phyloP scores from a whole-genome alignment of 2,113 vertebrate species.

The Nanorana parkeri region DNA sequence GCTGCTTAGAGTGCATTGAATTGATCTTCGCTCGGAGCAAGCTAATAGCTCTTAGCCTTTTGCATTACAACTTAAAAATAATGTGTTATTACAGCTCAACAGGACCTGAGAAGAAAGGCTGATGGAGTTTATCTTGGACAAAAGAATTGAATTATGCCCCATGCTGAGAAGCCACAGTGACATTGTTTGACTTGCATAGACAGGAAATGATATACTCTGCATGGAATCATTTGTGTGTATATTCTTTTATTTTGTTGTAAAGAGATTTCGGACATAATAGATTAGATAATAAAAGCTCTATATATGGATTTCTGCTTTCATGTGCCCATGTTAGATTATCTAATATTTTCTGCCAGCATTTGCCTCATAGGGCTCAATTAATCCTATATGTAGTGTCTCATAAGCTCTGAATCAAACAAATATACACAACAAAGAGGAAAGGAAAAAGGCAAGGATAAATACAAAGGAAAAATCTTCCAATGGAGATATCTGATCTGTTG shows the following conservation, averaged over 20 bases:
- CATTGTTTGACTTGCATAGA: conserved; percentile 10
- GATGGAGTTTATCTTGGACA: conserved; percentile 33
- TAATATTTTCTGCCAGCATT: too few species aligned
- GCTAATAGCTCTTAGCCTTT: conserved; percentile 32
- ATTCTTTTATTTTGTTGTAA: conserved; percentile 1
- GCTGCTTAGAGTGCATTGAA: conserved; percentile 29
- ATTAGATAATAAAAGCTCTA: too few species aligned
- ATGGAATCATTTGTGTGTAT: neutral
- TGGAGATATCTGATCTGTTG: too few species aligned
- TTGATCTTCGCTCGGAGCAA: conserved; percentile 20
- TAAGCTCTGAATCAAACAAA: too few species aligned
- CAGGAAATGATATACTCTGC: conserved; percentile 17
- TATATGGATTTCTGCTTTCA: too few species aligned
- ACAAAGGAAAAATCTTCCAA: too few species aligned
- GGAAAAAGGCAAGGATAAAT: too few species aligned
- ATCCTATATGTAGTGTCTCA: too few species aligned
- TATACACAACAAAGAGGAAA: too few species aligned
- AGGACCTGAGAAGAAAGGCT: conserved; percentile 25
- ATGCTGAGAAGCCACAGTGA: neutral
- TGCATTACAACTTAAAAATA: conserved; percentile 34
- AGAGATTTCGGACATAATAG: neutral
- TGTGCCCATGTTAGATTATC: too few species aligned
- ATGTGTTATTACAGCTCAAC: conserved; percentile 9
- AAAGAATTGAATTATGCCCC: conserved; percentile 30
- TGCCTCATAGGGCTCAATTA: too few species aligned